These are phyloP conservation scores for Apis dorsata DNA, from an alignment of 1,140 invertebrate genomes.

Conservation along the genomic window DNA sequence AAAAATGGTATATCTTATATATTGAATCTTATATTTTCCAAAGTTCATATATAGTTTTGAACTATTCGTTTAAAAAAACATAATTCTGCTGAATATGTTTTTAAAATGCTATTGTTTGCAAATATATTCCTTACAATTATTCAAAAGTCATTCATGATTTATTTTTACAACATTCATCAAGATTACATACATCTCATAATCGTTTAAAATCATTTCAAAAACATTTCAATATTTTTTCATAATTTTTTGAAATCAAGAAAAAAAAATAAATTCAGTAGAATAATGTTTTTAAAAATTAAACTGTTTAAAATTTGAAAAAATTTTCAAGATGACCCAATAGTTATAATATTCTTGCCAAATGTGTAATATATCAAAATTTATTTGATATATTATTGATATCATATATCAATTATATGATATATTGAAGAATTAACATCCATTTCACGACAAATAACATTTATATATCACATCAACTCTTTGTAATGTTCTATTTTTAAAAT, in stretches of 20 bases:
- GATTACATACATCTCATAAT: background rate
- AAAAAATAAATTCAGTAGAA: background rate
- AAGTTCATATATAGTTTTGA: background rate
- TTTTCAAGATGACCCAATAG: conserved; percentile 36
- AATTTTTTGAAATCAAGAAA: background rate
- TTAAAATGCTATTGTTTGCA: background rate
- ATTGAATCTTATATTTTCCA: background rate
- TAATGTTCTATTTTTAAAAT: background rate
- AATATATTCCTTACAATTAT: background rate
- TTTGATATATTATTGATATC: too few species aligned
- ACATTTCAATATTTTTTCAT: background rate
- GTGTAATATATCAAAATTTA: conserved; percentile 46
- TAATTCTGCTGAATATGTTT: background rate
- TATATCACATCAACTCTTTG: too few species aligned
- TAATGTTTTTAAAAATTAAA: background rate
- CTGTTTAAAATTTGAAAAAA: background rate
- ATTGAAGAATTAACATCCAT: background rate
- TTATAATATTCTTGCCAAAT: conserved; percentile 72
- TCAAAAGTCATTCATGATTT: background rate
- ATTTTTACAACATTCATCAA: too few species aligned
- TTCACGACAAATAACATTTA: background rate
- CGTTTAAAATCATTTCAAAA: background rate
- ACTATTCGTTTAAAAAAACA: background rate
- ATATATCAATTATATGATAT: too few species aligned
- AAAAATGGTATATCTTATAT: background rate